Conservation (phyloP, 2,888 invertebrate genomes). For the Venusia cambrica region DNA sequence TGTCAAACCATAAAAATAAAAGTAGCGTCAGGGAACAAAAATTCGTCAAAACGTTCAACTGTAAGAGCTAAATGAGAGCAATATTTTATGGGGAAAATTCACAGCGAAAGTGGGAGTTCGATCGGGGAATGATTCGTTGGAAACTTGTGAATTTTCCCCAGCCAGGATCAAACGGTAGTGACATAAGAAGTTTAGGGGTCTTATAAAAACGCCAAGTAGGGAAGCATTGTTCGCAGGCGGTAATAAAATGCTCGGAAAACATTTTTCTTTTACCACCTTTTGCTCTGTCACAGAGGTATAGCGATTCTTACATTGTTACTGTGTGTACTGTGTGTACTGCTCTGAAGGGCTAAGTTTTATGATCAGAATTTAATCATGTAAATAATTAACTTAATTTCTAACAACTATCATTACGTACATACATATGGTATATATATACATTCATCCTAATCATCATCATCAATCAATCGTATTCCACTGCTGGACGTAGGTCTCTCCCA, state of each 20-base stretch:
- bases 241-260: conserved; percentile 42
- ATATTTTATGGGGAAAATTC: conserved; percentile 9
- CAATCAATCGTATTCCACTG: too few species aligned
- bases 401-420: too few species aligned
- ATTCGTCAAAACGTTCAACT: conserved; percentile 10
- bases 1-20: conserved; percentile 10
- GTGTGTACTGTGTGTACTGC: too few species aligned
- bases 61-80: conserved; percentile 13
- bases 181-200: conserved; percentile 38
- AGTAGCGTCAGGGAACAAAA: conserved; percentile 8
- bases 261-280: conserved; percentile 30
- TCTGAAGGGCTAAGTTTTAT: too few species aligned
- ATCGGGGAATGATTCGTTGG: conserved; percentile 16
- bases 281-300: background rate
- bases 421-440: too few species aligned
- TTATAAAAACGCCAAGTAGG: conserved; percentile 46
- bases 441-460: too few species aligned
- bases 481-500: too few species aligned
- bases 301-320: too few species aligned
- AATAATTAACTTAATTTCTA: too few species aligned
- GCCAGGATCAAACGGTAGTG: conserved; percentile 33
- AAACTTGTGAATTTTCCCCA: conserved; percentile 12
- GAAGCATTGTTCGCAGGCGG: conserved; percentile 46
- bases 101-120: conserved; percentile 18
- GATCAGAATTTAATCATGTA: too few species aligned